Base-by-base conservation (phyloP, 1,140 invertebrate genomes). In the Sycobia sp. region DNA sequence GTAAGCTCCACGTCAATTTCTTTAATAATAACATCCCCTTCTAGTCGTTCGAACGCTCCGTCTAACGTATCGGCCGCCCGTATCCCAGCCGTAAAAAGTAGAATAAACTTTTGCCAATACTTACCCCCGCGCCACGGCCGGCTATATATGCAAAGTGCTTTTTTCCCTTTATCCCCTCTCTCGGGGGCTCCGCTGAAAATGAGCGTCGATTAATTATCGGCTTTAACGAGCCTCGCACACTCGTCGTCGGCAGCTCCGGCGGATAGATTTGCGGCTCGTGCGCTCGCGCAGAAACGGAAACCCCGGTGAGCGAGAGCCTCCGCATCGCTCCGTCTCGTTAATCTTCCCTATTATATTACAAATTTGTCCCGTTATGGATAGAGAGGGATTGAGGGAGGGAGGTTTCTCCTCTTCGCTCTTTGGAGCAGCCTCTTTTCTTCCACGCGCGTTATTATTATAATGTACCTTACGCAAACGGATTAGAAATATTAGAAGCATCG, bases 281-380 rank as follows among this genome's bases (percentile, higher is more conserved):
- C 20, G 20, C 25, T 22, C 51, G n/a, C 29, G 16, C 18, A 58
- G 46, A 59, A 43, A 53, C 13, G 8, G 25, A 53, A 58, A 51
- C 54, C 56, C 22, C 14, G 38, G 32, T 11, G 55, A 41, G 46
- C 34, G 32, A 16, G 46, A 50, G 23, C 16, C 46, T 29, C n/a
- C n/a, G 16, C 4, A 25, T 23, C 0, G 3, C 16, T 10, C n/a
- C 9, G 27, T 20, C 23, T 49, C n/a, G 4, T 27, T 47, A 7
- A 47, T 49, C 43, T 41, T 56, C 51, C 25, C 60, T 67, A 59
- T 63, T 63, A 51, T 63, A 63, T 50, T 63, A 56, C 53, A 56
- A 67, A 63, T 57, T 67, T 56, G 51, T 64, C 55, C 66, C 66
- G 56, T 63, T 67, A 67, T 10, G 8, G 5, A 27, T 1, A 36